Evolutionary conservation across 1,140 invertebrate genomes (phyloP).

Genomic region (Phthorimaea operculella): DNA sequence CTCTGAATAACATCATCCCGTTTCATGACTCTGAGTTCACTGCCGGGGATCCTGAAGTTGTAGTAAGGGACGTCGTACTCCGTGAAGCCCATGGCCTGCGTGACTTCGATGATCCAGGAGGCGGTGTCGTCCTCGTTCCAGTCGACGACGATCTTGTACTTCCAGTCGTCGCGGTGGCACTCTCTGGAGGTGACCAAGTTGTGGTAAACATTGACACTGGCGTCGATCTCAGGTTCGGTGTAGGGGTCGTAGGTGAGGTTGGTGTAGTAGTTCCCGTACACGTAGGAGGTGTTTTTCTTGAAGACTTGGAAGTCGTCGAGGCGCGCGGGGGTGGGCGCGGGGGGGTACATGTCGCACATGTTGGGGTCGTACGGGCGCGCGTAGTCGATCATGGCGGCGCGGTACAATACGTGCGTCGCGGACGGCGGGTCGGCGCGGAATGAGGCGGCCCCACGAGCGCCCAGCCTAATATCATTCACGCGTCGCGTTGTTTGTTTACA

Average conservation of each 20-base stretch:
- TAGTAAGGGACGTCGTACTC: conserved; percentile 56
- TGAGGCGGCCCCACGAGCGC: conserved; percentile 27
- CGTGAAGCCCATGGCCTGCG: conserved; percentile 49
- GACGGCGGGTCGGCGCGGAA: conserved; percentile 46
- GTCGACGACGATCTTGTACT: conserved; percentile 60
- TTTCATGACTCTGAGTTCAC: conserved; percentile 57
- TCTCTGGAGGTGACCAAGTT: conserved; percentile 40
- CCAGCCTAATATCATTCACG: conserved; percentile 11
- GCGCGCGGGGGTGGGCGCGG: conserved; percentile 43
- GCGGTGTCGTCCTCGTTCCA: conserved; percentile 71
- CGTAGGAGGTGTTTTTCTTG: conserved; percentile 48
- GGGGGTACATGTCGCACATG: conserved; percentile 47
- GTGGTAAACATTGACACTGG: conserved; percentile 44
- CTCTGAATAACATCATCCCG: conserved; percentile 60
- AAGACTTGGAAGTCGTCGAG: conserved; percentile 57
- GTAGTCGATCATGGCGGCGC: conserved; percentile 53
- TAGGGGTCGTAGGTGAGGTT: conserved; percentile 39
- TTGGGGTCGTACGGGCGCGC: conserved; percentile 51
- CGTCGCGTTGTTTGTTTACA: conserved; percentile 4
- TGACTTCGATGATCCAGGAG: conserved; percentile 67
- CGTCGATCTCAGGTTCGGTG: conserved; percentile 38
- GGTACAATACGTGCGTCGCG: conserved; percentile 21
- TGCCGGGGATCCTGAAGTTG: conserved; percentile 64
- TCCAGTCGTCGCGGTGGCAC: conserved; percentile 61
- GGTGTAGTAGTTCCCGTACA: conserved; percentile 51